Percentiles rank a stretch among this genome's conserved stretches.
Conservation (phyloP, 2,888 invertebrate species). For the Platerodrilus igneus region DNA sequence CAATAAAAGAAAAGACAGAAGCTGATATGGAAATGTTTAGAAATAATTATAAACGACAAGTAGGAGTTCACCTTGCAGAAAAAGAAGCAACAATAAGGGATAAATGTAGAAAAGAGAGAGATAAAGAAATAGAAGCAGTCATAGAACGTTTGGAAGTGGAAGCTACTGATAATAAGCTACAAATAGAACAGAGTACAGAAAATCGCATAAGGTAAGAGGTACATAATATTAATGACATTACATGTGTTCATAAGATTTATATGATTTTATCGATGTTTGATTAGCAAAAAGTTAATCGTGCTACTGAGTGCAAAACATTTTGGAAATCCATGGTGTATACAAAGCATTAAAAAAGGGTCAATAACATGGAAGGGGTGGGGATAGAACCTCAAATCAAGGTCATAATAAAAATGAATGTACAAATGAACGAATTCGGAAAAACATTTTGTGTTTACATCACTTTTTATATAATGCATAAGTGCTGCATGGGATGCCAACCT, state of each 20-base stretch:
- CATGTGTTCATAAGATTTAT: neutral
- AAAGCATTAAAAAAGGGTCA: too few relatives aligned
- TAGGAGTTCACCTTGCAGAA: conserved; percentile 57
- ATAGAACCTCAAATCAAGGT: too few relatives aligned
- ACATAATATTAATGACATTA: neutral
- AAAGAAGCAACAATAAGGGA: conserved; percentile 65
- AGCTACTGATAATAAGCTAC: conserved; percentile 55
- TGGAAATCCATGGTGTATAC: too few relatives aligned
- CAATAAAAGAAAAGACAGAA: conserved; percentile 57
- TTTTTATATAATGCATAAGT: too few relatives aligned
- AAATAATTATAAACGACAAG: conserved; percentile 58
- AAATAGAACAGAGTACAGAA: conserved; percentile 59
- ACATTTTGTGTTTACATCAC: too few relatives aligned
- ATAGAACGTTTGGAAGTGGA: conserved; percentile 67
- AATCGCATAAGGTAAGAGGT: conserved; percentile 46
- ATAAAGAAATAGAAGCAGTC: conserved; percentile 71
- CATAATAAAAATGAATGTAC: too few relatives aligned
- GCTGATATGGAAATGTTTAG: conserved; percentile 62
- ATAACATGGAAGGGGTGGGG: too few relatives aligned
- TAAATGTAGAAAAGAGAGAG: conserved; percentile 67
- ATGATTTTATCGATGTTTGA: neutral
- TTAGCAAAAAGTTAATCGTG: too few relatives aligned
- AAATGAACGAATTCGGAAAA: too few relatives aligned
- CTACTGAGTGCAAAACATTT: too few relatives aligned
- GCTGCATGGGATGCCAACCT: too few relatives aligned